Evolutionary conservation across 2,888 invertebrate genomes (phyloP).

Genomic region (Melanotus villosus): DNA sequence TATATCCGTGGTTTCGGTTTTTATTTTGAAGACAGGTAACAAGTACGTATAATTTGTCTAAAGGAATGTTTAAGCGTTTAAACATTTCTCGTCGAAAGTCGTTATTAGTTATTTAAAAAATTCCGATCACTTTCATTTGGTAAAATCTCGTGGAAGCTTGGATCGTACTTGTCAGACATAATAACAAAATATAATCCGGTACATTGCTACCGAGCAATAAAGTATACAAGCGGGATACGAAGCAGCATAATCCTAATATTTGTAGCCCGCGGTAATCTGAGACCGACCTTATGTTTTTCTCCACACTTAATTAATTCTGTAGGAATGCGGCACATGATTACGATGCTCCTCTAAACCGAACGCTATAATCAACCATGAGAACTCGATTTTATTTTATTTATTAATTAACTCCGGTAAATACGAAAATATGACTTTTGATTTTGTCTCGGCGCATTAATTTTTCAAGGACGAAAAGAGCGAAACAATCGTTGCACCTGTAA

Average conservation of each 20-base stretch:
- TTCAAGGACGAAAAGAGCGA: constrained; percentile 2
- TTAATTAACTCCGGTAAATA: constrained; percentile 46
- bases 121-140: neutral
- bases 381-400: constrained; percentile 43
- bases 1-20: neutral
- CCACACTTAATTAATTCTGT: constrained; percentile 47
- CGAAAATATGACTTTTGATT: constrained; percentile 35
- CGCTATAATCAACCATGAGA: constrained; percentile 44
- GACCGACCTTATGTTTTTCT: constrained; percentile 46
- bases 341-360: constrained; percentile 43
- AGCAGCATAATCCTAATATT: constrained; percentile 46
- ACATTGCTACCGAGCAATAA: constrained; percentile 43
- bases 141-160: constrained; percentile 8
- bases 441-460: neutral
- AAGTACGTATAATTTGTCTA: neutral
- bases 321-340: constrained; percentile 48
- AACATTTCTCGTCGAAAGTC: neutral
- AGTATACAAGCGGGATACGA: constrained; percentile 36
- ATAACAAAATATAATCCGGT: constrained; percentile 41
- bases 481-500: neutral
- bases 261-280: constrained; percentile 43
- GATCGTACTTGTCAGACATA: constrained; percentile 35
- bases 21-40: too few species aligned
- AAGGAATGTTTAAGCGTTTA: neutral
- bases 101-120: constrained; percentile 7